Evolutionary conservation across 2,113 vertebrate species (phyloP).

Genomic region (Crotalus viridis): DNA sequence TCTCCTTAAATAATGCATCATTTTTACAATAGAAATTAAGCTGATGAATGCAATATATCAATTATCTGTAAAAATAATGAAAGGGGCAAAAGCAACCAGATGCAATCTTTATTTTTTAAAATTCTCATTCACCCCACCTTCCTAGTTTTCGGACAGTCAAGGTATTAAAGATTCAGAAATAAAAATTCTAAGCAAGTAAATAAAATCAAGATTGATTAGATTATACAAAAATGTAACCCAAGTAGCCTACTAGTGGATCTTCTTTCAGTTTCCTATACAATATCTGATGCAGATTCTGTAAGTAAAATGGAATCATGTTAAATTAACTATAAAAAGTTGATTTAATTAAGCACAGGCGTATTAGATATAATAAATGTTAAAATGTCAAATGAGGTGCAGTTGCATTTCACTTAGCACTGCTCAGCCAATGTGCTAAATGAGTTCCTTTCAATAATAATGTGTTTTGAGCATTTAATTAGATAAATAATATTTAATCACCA

Average conservation of each 20-base stretch:
- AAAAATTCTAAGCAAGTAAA: background rate
- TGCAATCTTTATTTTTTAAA: background rate
- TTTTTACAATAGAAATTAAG: constrained; percentile 30
- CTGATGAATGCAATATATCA: constrained; percentile 8
- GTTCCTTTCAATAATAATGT: constrained; percentile 83
- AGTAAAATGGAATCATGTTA: constrained; percentile 77
- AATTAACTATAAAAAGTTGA: constrained; percentile 83
- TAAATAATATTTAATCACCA: constrained; percentile 84
- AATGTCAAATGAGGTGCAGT: constrained; percentile 81
- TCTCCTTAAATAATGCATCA: constrained; percentile 27
- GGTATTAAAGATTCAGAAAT: background rate
- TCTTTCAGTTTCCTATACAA: constrained; percentile 65
- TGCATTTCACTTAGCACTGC: constrained; percentile 78
- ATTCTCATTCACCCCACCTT: background rate
- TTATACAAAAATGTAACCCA: constrained; percentile 42
- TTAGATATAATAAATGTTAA: constrained; percentile 84
- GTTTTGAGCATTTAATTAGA: constrained; percentile 83
- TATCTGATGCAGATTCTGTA: constrained; percentile 72
- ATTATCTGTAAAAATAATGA: constrained; percentile 39
- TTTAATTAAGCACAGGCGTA: constrained; percentile 83
- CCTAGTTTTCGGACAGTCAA: background rate
- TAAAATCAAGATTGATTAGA: constrained; percentile 1
- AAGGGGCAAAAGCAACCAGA: background rate
- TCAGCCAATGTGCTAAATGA: constrained; percentile 77
- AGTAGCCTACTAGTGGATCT: constrained; percentile 55